Evolutionary conservation across 2,797 vertebrate species (phyloP).

Genomic region (Pipistrellus kuhlii): DNA sequence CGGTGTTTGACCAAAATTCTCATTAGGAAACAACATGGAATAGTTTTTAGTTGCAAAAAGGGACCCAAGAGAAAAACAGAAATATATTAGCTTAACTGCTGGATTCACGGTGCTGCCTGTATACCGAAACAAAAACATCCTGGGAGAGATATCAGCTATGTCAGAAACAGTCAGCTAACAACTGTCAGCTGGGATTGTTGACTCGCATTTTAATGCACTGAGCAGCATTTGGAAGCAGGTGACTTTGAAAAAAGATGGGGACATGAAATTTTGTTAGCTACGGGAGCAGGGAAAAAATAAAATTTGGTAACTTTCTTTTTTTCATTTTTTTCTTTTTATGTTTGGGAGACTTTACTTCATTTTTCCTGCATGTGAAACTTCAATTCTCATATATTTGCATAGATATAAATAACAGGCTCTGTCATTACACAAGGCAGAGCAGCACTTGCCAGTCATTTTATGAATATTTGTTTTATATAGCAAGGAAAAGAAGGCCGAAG

Average conservation of each 20-base stretch:
- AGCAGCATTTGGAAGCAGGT: constrained; percentile 54
- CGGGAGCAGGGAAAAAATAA: background rate
- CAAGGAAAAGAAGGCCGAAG: background rate
- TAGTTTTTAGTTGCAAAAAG: constrained; percentile 67
- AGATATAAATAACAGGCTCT: background rate
- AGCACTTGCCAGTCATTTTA: constrained; percentile 31
- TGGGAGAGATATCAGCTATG: constrained; percentile 56
- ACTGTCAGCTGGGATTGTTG: constrained; percentile 64
- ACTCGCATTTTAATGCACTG: constrained; percentile 58
- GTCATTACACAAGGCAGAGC: background rate
- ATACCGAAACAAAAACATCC: constrained; percentile 64
- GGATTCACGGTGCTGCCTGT: constrained; percentile 9
- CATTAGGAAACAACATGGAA: constrained; percentile 72
- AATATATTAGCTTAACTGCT: constrained; percentile 71
- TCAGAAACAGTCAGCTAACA: constrained; percentile 61
- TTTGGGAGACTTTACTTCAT: constrained; percentile 28
- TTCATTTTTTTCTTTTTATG: background rate
- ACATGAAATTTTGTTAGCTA: constrained; percentile 69
- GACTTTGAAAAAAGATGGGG: constrained; percentile 45
- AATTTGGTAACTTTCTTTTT: background rate
- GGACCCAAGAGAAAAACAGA: constrained; percentile 65
- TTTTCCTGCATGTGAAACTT: constrained; percentile 28
- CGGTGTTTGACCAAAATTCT: constrained; percentile 68
- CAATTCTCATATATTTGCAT: background rate
- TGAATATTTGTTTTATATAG: background rate